Evolutionary conservation across 2,113 vertebrate species (phyloP).

Genomic region (Cathartes aura): DNA sequence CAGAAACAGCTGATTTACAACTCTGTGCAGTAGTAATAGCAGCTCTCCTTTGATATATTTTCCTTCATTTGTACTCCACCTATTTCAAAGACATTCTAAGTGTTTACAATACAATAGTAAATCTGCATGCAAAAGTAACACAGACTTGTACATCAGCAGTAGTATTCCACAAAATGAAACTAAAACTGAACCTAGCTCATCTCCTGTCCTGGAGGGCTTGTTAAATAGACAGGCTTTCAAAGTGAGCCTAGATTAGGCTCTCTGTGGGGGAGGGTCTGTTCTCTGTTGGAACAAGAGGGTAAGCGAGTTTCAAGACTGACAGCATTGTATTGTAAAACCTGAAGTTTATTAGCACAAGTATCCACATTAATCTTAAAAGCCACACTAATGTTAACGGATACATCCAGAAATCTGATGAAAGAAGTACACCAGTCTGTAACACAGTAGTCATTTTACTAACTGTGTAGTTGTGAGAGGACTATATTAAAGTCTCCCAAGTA

Average conservation of each 20-base stretch:
- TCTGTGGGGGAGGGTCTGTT: not conserved
- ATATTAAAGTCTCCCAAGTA: not conserved
- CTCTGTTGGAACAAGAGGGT: not conserved
- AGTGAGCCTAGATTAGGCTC: not conserved
- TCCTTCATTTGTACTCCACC: not conserved
- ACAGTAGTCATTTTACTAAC: not conserved
- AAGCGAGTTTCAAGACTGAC: not conserved
- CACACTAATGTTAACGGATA: not conserved
- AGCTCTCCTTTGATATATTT: not conserved
- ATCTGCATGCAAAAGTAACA: not conserved
- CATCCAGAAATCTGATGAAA: not conserved
- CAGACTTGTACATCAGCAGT: not conserved
- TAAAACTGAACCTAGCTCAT: not conserved
- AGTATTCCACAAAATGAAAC: not conserved
- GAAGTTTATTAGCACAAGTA: not conserved
- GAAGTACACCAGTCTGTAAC: not conserved
- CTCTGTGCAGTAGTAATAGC: not conserved
- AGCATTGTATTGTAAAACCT: not conserved
- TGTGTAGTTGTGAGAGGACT: not conserved
- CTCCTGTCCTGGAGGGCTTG: not conserved
- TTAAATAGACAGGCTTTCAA: not conserved
- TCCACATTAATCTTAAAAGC: not conserved
- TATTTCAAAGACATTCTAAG: not conserved
- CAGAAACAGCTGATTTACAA: not conserved
- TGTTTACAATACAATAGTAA: not conserved